These are phyloP conservation scores for Galbula dea DNA, from an alignment of 2,113 vertebrate genomes.

Conservation along the genomic window DNA sequence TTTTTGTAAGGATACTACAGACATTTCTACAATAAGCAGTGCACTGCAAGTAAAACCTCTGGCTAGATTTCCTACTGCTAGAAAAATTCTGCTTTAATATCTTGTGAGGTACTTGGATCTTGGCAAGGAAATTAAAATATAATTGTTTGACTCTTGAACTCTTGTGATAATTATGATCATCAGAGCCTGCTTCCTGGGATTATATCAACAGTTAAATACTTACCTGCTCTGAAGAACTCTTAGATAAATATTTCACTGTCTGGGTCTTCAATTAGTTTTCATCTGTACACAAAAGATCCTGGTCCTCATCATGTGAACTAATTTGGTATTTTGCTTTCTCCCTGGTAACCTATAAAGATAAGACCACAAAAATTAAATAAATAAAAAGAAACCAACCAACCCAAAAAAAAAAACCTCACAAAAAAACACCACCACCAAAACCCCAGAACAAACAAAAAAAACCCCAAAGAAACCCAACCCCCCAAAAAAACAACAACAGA, in stretches of 20 bases:
- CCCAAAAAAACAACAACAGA: too few relatives aligned
- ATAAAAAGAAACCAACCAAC: too few relatives aligned
- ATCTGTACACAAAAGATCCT: not conserved
- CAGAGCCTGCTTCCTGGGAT: not conserved
- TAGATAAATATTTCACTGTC: not conserved
- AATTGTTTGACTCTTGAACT: slow-evolving; percentile 1
- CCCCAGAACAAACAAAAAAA: too few relatives aligned
- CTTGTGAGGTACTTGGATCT: not conserved
- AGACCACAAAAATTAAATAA: not conserved
- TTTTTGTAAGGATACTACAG: not conserved
- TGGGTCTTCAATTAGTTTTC: not conserved
- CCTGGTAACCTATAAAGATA: not conserved
- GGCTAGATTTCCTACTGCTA: not conserved
- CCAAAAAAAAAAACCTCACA: too few relatives aligned
- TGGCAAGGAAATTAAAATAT: not conserved
- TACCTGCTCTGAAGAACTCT: not conserved
- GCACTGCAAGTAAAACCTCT: not conserved
- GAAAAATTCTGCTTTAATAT: not conserved
- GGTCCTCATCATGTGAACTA: not conserved
- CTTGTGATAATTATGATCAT: not conserved
- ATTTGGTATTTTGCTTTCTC: not conserved
- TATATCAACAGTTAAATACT: not conserved
- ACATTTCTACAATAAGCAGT: not conserved
- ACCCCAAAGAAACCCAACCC: too few relatives aligned
- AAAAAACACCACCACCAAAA: too few relatives aligned